phyloP scores from a whole-genome alignment of 2,113 vertebrate species.

The Anarrhichthys ocellatus region DNA sequence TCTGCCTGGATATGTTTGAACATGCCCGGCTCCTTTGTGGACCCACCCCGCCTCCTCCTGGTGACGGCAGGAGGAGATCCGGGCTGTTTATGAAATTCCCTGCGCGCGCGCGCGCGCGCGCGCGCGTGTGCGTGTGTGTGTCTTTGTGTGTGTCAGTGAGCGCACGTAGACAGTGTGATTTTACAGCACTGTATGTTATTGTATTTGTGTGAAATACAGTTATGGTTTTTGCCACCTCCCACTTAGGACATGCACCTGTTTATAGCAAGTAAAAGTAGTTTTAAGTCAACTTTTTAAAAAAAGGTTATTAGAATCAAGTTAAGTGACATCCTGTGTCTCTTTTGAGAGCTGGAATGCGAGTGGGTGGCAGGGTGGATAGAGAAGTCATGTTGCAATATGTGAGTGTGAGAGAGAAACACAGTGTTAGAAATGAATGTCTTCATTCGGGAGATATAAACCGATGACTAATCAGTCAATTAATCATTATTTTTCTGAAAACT shows the following conservation, averaged over 20 bases:
- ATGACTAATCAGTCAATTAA: not conserved
- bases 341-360: slow-evolving; percentile 56
- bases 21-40: slow-evolving; percentile 83
- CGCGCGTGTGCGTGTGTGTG: slow-evolving; percentile 1
- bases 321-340: not conserved
- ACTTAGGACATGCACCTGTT: slow-evolving; percentile 9
- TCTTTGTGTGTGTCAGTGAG: not conserved
- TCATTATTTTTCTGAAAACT: not conserved
- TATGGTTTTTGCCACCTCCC: not conserved
- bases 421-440: not conserved
- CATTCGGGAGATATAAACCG: not conserved
- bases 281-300: not conserved
- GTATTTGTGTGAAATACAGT: not conserved
- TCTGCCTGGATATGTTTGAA: slow-evolving; percentile 85
- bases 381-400: slow-evolving; percentile 20
- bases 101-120: not conserved
- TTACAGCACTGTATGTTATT: not conserved
- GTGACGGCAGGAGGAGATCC: slow-evolving; percentile 67
- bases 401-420: not conserved
- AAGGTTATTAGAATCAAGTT: not conserved
- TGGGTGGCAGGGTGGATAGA: slow-evolving; percentile 52
- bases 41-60: slow-evolving; percentile 75
- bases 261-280: not conserved
- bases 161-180: not conserved
- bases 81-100: slow-evolving; percentile 44